These are phyloP conservation scores for Cheilinus undulatus DNA, from an alignment of 2,113 vertebrate species.

Conservation along the genomic window DNA sequence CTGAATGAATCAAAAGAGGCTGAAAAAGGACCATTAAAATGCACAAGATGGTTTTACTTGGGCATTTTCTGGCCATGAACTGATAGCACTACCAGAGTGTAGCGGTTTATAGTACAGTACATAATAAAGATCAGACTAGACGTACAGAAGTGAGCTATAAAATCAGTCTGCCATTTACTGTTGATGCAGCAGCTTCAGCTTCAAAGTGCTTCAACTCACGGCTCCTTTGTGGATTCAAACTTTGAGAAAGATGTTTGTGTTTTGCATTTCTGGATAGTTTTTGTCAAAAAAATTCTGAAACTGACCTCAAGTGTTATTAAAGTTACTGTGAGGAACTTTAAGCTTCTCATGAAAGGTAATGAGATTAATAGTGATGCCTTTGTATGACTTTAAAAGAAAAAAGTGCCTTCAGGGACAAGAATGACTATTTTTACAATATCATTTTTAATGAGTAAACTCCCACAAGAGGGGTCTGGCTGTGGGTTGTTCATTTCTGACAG, in stretches of 20 bases:
- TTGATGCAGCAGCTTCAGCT: slow-evolving; percentile 25
- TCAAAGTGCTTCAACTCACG: neutral
- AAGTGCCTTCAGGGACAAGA: no score
- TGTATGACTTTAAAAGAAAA: no score
- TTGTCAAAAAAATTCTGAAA: no score
- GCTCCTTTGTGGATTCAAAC: slow-evolving; percentile 3
- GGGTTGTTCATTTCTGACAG: no score
- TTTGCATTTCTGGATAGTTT: no score
- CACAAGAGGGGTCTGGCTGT: no score
- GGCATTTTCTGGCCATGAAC: slow-evolving; percentile 31
- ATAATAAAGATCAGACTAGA: slow-evolving; percentile 49
- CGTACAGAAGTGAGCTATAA: slow-evolving; percentile 27
- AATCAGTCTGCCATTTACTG: slow-evolving; percentile 29
- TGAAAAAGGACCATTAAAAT: slow-evolving; percentile 18
- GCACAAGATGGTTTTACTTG: slow-evolving; percentile 14
- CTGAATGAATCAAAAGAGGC: slow-evolving; percentile 43
- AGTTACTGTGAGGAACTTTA: no score
- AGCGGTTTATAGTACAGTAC: slow-evolving; percentile 31
- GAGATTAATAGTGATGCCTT: no score
- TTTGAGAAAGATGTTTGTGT: neutral
- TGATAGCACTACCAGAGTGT: slow-evolving; percentile 19
- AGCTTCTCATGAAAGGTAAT: no score
- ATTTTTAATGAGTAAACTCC: no score
- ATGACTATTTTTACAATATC: no score
- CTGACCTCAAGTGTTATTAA: no score